phyloP scores from a whole-genome alignment of 2,888 invertebrate genomes.

The Apamea anceps region DNA sequence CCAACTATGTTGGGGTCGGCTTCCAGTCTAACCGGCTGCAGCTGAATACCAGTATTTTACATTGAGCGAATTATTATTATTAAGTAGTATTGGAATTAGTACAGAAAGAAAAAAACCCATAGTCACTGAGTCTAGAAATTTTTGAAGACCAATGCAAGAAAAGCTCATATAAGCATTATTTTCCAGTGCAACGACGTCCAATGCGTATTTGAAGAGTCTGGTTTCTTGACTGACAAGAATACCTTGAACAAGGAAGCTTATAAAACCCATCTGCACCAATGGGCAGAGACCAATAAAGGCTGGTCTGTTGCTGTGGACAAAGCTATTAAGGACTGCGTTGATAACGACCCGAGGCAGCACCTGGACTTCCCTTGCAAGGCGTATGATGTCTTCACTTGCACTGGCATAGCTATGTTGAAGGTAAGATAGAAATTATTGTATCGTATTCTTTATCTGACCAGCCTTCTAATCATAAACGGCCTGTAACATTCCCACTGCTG shows the following conservation, averaged over 20 bases:
- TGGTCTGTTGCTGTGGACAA: conserved; percentile 82
- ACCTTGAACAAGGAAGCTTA: conserved; percentile 83
- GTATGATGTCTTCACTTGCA: conserved; percentile 86
- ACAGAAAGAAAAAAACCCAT: background rate
- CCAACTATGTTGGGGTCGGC: no score
- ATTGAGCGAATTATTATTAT: no score
- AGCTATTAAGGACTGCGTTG: conserved; percentile 83
- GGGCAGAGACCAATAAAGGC: conserved; percentile 78
- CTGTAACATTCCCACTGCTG: no score
- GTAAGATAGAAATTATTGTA: conserved; percentile 79
- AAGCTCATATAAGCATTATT: background rate
- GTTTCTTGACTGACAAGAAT: conserved; percentile 79
- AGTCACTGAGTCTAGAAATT: background rate
- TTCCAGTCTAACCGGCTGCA: no score
- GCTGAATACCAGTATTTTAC: no score
- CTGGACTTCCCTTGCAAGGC: conserved; percentile 83
- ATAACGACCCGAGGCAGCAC: conserved; percentile 83
- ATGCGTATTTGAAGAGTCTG: conserved; percentile 86
- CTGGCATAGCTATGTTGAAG: conserved; percentile 87
- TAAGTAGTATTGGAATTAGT: background rate
- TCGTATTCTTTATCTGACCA: background rate
- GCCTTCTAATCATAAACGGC: background rate
- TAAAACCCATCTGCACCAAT: conserved; percentile 77
- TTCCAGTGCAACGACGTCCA: conserved; percentile 85
- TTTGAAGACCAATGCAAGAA: background rate